phyloP scores from a whole-genome alignment of 2,113 vertebrate genomes.

The Edolisoma coerulescens region DNA sequence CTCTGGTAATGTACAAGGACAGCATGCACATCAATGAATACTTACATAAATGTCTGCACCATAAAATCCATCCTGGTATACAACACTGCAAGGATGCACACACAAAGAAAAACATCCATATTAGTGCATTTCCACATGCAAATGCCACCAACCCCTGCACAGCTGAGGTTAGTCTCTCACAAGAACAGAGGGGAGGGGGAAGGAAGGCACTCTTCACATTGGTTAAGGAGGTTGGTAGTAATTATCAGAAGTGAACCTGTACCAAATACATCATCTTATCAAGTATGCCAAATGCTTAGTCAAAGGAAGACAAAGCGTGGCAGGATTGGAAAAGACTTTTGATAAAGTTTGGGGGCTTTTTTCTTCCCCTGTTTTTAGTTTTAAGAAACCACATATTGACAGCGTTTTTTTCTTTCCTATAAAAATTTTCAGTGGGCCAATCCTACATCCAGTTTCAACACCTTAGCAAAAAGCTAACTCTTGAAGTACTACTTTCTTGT shows the following conservation, averaged over 20 bases:
- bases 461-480: background rate
- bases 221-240: constrained; percentile 68
- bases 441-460: background rate
- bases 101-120: constrained; percentile 86
- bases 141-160: constrained; percentile 72
- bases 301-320: background rate
- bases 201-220: constrained; percentile 48
- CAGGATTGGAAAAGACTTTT: background rate
- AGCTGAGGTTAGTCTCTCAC: constrained; percentile 74
- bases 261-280: background rate
- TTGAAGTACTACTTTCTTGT: background rate
- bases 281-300: background rate
- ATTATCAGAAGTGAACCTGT: background rate
- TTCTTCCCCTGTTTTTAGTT: background rate
- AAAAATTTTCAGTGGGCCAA: background rate
- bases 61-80: constrained; percentile 99
- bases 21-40: constrained; percentile 84
- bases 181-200: constrained; percentile 40
- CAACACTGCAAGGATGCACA: constrained; percentile 92
- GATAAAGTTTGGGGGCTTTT: background rate
- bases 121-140: constrained; percentile 91
- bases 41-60: constrained; percentile 99
- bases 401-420: background rate
- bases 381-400: background rate
- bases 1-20: constrained; percentile 65